Evolutionary conservation across 2,888 invertebrate species (phyloP).

Genomic region (Polia nebulosa): DNA sequence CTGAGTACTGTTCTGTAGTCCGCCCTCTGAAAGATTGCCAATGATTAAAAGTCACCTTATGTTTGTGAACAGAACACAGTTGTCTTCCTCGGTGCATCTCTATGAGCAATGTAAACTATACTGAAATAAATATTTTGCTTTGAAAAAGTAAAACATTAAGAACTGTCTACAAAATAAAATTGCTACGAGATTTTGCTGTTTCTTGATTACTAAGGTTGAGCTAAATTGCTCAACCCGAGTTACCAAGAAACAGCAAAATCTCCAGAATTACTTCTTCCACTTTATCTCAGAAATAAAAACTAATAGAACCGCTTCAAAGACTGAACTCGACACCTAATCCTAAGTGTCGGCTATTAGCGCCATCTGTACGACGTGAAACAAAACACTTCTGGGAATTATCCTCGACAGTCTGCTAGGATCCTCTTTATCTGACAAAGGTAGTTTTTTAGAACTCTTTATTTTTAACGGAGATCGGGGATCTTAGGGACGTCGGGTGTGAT

Average conservation of each 20-base stretch:
- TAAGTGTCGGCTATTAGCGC: conserved; percentile 38
- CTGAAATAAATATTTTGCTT: background rate
- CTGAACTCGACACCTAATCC: conserved; percentile 28
- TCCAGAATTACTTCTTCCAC: conserved; percentile 9
- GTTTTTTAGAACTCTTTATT: conserved; percentile 50
- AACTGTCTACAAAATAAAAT: conserved; percentile 2
- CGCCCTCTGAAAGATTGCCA: background rate
- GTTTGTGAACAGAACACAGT: background rate
- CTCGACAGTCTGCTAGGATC: conserved; percentile 21
- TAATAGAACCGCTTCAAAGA: conserved; percentile 14
- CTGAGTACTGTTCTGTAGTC: background rate
- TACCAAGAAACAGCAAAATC: conserved; percentile 4
- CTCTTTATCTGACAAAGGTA: conserved; percentile 29
- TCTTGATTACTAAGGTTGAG: no score
- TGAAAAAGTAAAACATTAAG: background rate
- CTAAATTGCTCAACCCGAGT: conserved; percentile 11
- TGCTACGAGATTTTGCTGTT: no score
- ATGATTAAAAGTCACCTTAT: background rate
- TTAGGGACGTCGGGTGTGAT: conserved; percentile 21
- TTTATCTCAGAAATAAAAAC: conserved; percentile 39
- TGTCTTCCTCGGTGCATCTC: background rate
- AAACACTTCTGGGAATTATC: conserved; percentile 59
- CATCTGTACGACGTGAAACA: conserved; percentile 49
- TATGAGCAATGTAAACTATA: background rate
- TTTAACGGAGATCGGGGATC: conserved; percentile 12